These are phyloP conservation scores for Grammomys surdaster DNA, from an alignment of 2,113 vertebrate genomes.

Conservation along the genomic window DNA sequence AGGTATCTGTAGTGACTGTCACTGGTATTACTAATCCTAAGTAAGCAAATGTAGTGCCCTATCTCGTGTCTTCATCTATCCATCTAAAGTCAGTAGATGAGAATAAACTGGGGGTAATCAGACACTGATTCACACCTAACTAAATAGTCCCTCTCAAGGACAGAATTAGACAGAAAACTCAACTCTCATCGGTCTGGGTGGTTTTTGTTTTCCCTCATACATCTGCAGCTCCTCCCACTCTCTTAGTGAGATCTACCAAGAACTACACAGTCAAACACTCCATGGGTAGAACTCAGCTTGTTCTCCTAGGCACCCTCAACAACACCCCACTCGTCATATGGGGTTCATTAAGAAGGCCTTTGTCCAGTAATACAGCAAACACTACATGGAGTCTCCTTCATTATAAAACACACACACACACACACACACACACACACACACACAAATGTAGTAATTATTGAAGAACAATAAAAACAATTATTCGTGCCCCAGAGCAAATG, in stretches of 20 bases:
- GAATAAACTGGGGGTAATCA: not conserved
- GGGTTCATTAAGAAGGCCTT: not conserved
- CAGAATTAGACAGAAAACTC: slow-evolving; percentile 25
- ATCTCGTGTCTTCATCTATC: not conserved
- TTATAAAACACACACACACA: not conserved
- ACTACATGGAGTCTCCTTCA: not conserved
- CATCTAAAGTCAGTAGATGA: not conserved
- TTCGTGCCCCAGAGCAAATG: not conserved
- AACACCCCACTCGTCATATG: not conserved
- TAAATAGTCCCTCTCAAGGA: not conserved
- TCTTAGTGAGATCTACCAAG: not conserved
- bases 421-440: not conserved
- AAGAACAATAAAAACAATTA: slow-evolving; percentile 28
- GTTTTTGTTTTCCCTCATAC: not conserved
- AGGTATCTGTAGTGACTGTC: slow-evolving; percentile 17
- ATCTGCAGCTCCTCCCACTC: not conserved
- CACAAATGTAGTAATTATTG: not conserved
- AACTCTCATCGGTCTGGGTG: not conserved
- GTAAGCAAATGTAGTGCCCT: not conserved
- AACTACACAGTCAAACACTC: not conserved
- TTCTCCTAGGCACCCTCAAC: slow-evolving; percentile 46
- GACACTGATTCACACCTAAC: not conserved
- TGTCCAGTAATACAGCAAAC: not conserved
- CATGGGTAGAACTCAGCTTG: slow-evolving; percentile 6
- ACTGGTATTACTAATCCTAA: slow-evolving; percentile 5